Evolutionary conservation across 2,113 vertebrate genomes (phyloP).

Genomic region (Halcyon senegalensis): DNA sequence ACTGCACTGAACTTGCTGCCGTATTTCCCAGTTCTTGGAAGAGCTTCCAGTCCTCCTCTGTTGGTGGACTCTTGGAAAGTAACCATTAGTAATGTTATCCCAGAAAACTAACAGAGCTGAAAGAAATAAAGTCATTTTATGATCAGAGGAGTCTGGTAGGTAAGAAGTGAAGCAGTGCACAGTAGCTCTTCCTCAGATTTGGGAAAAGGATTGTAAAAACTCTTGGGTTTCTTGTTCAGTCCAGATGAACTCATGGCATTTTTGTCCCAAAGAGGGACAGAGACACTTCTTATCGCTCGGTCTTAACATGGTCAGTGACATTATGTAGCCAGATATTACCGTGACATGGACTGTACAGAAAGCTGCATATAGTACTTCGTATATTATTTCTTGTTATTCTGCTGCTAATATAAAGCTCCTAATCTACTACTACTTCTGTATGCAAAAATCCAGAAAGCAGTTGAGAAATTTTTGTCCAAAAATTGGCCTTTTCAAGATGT

Average conservation of each 20-base stretch:
- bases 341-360: fast-evolving
- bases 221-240: not conserved
- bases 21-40: not conserved
- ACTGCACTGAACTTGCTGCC: not conserved
- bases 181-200: not conserved
- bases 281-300: not conserved
- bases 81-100: not conserved
- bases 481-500: not conserved
- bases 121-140: not conserved
- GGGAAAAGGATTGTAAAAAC: not conserved
- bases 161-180: not conserved
- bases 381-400: not conserved
- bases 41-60: not conserved
- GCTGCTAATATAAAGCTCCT: not conserved
- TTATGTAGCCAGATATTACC: too few relatives aligned
- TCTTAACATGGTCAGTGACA: not conserved
- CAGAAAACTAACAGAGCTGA: not conserved
- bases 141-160: not conserved
- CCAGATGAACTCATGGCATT: not conserved
- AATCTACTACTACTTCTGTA: not conserved
- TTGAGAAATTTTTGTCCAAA: not conserved
- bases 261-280: not conserved
- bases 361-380: not conserved
- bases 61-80: not conserved
- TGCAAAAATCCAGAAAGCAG: not conserved